Evolutionary conservation across 1,140 invertebrate genomes (phyloP).

Genomic region (Aphelenchoides fujianensis): DNA sequence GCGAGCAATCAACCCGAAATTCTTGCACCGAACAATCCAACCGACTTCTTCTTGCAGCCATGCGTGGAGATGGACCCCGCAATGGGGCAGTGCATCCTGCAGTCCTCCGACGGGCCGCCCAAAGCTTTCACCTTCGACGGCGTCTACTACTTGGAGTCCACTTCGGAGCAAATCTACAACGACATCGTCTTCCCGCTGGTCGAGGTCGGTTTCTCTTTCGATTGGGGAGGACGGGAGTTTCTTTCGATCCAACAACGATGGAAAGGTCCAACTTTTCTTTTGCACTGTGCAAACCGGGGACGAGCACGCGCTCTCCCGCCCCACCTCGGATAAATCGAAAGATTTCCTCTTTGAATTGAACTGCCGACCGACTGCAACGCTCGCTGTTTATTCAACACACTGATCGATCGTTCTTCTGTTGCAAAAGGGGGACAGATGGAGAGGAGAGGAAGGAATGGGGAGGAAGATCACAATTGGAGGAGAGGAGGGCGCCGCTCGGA

Average conservation of each 20-base stretch:
- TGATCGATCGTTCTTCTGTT: too few species aligned
- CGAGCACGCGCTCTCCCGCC: too few species aligned
- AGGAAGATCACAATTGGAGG: too few species aligned
- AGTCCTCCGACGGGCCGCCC: conserved; percentile 68
- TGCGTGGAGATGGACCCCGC: conserved; percentile 72
- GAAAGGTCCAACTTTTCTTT: not conserved
- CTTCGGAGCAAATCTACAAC: conserved; percentile 71
- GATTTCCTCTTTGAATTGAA: too few species aligned
- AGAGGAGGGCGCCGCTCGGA: too few species aligned
- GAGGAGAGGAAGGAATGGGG: too few species aligned
- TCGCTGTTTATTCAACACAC: too few species aligned
- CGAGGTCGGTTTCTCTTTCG: conserved; percentile 66
- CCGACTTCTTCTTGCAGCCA: conserved; percentile 65
- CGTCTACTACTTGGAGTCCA: conserved; percentile 68
- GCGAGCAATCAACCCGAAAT: conserved; percentile 57
- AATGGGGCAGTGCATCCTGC: conserved; percentile 67
- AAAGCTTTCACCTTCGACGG: conserved; percentile 77
- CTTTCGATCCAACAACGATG: not conserved
- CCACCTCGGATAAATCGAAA: too few species aligned
- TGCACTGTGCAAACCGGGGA: not conserved
- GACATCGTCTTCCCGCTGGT: conserved; percentile 72
- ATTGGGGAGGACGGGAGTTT: not conserved
- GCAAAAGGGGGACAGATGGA: too few species aligned
- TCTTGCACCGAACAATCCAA: conserved; percentile 70
- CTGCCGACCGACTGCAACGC: too few species aligned